Evolutionary conservation across 1,140 invertebrate species (phyloP).

Genomic region (Drosophila pruinosa): DNA sequence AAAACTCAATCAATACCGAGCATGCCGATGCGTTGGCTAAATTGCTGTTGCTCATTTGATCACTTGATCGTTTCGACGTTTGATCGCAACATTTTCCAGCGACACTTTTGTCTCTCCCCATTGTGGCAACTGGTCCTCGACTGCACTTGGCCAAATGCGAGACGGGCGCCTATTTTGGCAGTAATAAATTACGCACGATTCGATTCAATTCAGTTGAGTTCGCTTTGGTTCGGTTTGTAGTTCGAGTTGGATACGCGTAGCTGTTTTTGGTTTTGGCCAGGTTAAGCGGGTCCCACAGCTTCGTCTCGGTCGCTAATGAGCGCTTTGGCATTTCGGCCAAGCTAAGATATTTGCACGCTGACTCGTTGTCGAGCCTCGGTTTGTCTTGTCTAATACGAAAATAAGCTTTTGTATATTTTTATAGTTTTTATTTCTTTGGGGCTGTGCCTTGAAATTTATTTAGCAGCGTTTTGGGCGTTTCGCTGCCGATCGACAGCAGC

Average conservation of each 20-base stretch:
- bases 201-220: constrained; percentile 32
- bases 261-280: constrained; percentile 5
- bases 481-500: constrained; percentile 30
- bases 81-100: constrained; percentile 51
- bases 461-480: constrained; percentile 66
- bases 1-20: constrained; percentile 72
- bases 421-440: neutral
- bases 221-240: constrained; percentile 4
- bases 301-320: constrained; percentile 56
- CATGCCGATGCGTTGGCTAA: constrained; percentile 71
- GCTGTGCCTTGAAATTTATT: constrained; percentile 59
- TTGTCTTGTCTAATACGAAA: constrained; percentile 30
- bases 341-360: constrained; percentile 40
- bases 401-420: constrained; percentile 38
- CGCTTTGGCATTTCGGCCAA: constrained; percentile 72
- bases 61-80: constrained; percentile 15
- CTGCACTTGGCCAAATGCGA: constrained; percentile 56
- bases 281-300: constrained; percentile 34
- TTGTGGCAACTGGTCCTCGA: constrained; percentile 22
- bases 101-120: constrained; percentile 51
- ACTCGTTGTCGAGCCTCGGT: neutral
- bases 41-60: constrained; percentile 51
- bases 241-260: constrained; percentile 7
- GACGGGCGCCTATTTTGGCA: constrained; percentile 42
- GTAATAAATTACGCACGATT: constrained; percentile 75